phyloP scores from a whole-genome alignment of 2,797 vertebrate genomes.

The Micropoecilia bifurca region DNA sequence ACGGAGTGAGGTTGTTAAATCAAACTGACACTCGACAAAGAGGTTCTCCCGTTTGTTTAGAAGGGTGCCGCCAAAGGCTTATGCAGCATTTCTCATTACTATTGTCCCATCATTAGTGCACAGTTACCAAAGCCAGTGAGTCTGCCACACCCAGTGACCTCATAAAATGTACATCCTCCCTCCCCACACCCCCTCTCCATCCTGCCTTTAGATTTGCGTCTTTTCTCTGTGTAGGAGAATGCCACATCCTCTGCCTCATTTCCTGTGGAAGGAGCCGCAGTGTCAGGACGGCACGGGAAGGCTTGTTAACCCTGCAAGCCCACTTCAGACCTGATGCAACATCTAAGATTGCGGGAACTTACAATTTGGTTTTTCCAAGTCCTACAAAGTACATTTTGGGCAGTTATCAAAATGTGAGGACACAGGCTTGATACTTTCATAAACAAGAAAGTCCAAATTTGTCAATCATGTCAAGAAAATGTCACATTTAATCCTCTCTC shows the following conservation, averaged over 20 bases:
- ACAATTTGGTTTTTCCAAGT: not conserved
- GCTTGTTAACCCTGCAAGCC: constrained; percentile 37
- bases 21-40: constrained; percentile 2
- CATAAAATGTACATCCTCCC: constrained; percentile 28
- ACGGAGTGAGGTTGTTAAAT: not conserved
- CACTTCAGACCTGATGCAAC: constrained; percentile 11
- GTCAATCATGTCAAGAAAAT: not conserved
- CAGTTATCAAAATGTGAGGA: not conserved
- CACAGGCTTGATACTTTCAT: not conserved
- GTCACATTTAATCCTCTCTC: not conserved
- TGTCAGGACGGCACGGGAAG: constrained; percentile 39
- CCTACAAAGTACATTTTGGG: not conserved
- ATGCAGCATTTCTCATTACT: not conserved
- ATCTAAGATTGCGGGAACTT: not conserved
- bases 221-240: constrained; percentile 52
- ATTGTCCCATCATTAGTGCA: constrained; percentile 23
- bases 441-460: not conserved
- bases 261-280: constrained; percentile 65
- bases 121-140: constrained; percentile 16
- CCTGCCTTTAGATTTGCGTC: constrained; percentile 53
- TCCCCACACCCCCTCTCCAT: constrained; percentile 34
- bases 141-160: constrained; percentile 45
- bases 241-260: constrained; percentile 75
- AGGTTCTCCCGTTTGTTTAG: not conserved
- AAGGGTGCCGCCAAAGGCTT: constrained; percentile 6